Evolutionary conservation across 2,888 invertebrate genomes (phyloP).

Genomic region (Gortyna flavago): DNA sequence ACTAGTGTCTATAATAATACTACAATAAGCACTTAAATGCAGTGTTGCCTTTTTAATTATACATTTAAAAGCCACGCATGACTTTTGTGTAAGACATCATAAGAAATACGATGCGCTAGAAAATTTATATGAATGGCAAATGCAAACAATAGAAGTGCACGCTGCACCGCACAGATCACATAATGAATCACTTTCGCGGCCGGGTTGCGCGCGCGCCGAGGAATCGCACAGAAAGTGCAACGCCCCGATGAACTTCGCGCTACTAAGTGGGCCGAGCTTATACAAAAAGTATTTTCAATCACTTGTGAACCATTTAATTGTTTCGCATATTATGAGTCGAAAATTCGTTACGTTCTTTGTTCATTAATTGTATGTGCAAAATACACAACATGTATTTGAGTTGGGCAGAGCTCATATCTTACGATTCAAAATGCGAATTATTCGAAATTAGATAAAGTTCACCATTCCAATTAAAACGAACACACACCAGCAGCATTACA

Average conservation of each 20-base stretch:
- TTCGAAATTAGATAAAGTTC: neutral
- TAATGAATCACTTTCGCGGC: slow-evolving; percentile 86
- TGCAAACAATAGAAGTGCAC: slow-evolving; percentile 67
- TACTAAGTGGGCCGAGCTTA: slow-evolving; percentile 78
- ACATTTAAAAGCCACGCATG: slow-evolving; percentile 21
- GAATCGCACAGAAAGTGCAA: slow-evolving; percentile 86
- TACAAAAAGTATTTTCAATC: slow-evolving; percentile 48
- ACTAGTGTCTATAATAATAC: neutral
- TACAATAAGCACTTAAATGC: neutral
- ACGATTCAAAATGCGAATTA: neutral
- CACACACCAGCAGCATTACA: neutral
- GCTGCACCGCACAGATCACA: slow-evolving; percentile 65
- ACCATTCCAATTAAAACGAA: neutral
- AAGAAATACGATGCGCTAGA: slow-evolving; percentile 40
- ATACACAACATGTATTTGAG: neutral
- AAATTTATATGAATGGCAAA: slow-evolving; percentile 68
- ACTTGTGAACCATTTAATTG: slow-evolving; percentile 32
- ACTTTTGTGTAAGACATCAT: slow-evolving; percentile 21
- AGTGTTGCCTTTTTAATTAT: slow-evolving; percentile 9
- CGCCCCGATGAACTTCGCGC: slow-evolving; percentile 87
- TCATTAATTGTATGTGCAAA: neutral
- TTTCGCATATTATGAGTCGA: slow-evolving; percentile 10
- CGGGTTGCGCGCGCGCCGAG: slow-evolving; percentile 73
- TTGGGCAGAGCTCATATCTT: neutral
- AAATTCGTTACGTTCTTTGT: neutral